A percentile compares a stretch with the other conserved stretches of the same genome.
phyloP scores from a whole-genome alignment of 2,113 vertebrate genomes.

The Psephotus haematonotus region DNA sequence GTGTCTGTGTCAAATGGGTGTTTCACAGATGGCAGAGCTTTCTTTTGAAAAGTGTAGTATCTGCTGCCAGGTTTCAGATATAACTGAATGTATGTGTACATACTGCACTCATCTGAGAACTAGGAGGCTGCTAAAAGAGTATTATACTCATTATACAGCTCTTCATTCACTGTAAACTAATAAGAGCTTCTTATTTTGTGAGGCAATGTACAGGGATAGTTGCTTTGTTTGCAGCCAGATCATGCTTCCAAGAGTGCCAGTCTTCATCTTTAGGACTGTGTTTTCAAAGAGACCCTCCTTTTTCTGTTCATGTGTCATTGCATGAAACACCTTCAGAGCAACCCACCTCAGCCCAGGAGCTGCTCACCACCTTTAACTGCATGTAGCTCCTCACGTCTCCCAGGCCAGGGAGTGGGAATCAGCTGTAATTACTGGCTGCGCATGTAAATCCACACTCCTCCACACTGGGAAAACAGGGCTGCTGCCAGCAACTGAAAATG shows the following conservation, averaged over 20 bases:
- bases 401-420: neutral
- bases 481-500: neutral
- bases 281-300: neutral
- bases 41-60: neutral
- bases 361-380: neutral
- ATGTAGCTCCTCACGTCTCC: neutral
- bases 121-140: neutral
- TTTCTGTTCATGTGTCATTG: neutral
- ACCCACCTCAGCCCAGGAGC: neutral
- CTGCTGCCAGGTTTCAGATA: neutral
- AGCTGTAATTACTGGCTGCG: conserved; percentile 1
- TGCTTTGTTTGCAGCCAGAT: neutral
- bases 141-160: neutral
- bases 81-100: neutral
- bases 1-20: neutral
- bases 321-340: neutral
- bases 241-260: neutral
- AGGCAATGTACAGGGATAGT: neutral
- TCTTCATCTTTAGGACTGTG: neutral
- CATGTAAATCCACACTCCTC: conserved; percentile 29
- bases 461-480: neutral
- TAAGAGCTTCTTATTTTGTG: neutral
- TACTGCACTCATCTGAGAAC: neutral
- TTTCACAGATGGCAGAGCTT: neutral
- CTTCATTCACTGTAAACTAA: neutral